phyloP scores from a whole-genome alignment of 2,797 vertebrate genomes.

The Petrocephalus sullivani region DNA sequence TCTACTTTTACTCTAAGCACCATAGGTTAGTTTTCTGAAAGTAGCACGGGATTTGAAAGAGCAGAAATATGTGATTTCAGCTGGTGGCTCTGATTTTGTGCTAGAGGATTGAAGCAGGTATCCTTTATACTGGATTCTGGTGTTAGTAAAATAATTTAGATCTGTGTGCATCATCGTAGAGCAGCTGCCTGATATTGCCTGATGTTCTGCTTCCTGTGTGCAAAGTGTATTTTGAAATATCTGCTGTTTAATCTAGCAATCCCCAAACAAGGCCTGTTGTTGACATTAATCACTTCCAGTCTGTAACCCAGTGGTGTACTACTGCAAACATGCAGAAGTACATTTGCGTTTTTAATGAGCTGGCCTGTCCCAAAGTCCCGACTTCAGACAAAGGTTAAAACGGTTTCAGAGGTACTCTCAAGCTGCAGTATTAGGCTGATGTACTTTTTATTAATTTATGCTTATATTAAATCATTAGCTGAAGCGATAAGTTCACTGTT shows the following conservation, averaged over 20 bases:
- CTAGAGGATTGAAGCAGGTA: background rate
- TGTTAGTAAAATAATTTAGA: background rate
- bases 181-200: background rate
- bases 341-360: constrained; percentile 8
- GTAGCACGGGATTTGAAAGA: background rate
- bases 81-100: background rate
- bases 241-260: background rate
- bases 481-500: background rate
- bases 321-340: constrained; percentile 6
- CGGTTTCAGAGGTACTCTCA: background rate
- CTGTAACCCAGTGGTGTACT: background rate
- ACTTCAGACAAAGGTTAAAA: background rate
- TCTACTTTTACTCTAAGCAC: background rate
- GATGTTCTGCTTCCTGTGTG: background rate
- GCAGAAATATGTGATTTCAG: background rate
- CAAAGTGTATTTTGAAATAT: constrained; percentile 8
- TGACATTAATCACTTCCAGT: constrained; percentile 12
- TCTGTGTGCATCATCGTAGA: background rate
- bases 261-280: background rate
- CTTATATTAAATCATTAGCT: background rate
- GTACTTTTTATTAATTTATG: background rate
- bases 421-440: background rate
- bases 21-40: background rate
- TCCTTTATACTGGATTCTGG: background rate
- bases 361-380: background rate